Conservation (phyloP, 2,797 vertebrate species). For the Poeciliopsis infans region DNA sequence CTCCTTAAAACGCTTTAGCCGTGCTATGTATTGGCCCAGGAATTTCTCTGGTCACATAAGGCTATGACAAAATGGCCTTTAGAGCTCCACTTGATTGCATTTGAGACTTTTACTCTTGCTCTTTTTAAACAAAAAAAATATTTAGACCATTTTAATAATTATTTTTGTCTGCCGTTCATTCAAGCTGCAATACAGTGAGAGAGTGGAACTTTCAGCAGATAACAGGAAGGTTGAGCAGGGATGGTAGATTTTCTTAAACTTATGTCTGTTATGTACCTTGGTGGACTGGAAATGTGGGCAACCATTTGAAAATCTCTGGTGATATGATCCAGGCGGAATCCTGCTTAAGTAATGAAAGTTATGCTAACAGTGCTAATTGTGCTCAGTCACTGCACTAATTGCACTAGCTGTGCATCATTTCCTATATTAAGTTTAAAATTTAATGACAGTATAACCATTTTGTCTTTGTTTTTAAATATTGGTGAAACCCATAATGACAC, state of each 20-base stretch:
- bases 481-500: not conserved
- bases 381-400: not conserved
- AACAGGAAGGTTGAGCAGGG: not conserved
- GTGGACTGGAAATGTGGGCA: not conserved
- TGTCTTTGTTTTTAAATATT: not conserved
- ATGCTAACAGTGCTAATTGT: not conserved
- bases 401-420: not conserved
- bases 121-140: constrained; percentile 41
- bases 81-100: constrained; percentile 64
- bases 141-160: not conserved
- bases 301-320: not conserved
- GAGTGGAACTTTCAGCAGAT: not conserved
- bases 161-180: not conserved
- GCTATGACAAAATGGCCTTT: constrained; percentile 46
- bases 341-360: not conserved
- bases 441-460: not conserved
- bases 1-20: constrained; percentile 66
- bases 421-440: not conserved
- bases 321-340: not conserved
- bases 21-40: constrained; percentile 53
- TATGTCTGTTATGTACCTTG: not conserved
- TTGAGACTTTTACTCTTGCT: constrained; percentile 37
- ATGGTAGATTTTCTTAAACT: not conserved
- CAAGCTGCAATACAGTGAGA: not conserved
- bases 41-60: constrained; percentile 59